Percentiles rank a stretch among this genome's conserved stretches.
Conservation (phyloP, 30 jellyfish, hydroid and myxozoan genomes). For the Turritopsis dohrnii region DNA sequence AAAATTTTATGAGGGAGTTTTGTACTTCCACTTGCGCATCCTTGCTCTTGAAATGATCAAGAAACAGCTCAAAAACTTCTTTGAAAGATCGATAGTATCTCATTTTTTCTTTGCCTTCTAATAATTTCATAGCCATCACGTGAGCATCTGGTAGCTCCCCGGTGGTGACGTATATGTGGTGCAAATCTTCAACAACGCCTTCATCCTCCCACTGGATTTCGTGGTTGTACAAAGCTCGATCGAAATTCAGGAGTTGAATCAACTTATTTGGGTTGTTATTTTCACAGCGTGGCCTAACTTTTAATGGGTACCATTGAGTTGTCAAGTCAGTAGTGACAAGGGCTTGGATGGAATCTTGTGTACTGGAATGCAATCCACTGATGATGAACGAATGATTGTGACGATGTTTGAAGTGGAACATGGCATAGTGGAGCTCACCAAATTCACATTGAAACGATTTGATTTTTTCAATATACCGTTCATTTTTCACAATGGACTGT, state of each 20-base stretch:
- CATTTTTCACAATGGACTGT: background rate
- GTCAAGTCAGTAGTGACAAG: background rate
- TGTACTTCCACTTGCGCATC: slow-evolving; percentile 19
- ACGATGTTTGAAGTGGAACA: slow-evolving; percentile 7
- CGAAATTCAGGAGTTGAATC: background rate
- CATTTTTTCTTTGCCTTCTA: slow-evolving; percentile 4
- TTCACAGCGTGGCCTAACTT: background rate
- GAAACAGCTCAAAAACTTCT: slow-evolving; percentile 20
- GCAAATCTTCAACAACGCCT: slow-evolving; percentile 6
- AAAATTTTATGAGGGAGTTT: background rate
- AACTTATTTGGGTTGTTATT: slow-evolving; percentile 8
- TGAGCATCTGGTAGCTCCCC: slow-evolving; percentile 13
- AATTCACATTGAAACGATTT: background rate
- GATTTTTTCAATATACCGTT: background rate
- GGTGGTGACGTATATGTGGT: background rate
- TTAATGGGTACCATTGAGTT: slow-evolving; percentile 12
- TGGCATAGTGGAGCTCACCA: slow-evolving; percentile 15
- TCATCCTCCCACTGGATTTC: slow-evolving; percentile 9
- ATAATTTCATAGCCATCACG: background rate
- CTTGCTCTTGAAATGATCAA: slow-evolving; percentile 9
- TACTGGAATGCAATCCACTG: background rate
- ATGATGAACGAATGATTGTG: background rate
- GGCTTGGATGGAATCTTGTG: background rate
- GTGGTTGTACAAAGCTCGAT: background rate
- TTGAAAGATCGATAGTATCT: slow-evolving; percentile 7